Percentiles rank a stretch among this genome's conserved stretches.
These are phyloP conservation scores for Sycobia sp. DNA, from an alignment of 1,140 invertebrate species.

Conservation along the genomic window DNA sequence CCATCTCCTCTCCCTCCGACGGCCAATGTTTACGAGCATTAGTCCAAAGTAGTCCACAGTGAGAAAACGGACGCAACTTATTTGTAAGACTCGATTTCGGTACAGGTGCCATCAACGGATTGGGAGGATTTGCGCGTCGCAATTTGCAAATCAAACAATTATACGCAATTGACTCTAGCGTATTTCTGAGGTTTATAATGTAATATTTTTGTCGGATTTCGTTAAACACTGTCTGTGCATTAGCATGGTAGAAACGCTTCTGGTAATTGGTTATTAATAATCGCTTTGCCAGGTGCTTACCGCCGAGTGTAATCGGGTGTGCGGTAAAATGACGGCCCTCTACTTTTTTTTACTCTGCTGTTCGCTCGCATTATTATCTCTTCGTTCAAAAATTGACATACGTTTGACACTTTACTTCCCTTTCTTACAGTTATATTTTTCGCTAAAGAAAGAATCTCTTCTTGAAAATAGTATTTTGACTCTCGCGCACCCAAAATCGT, in stretches of 20 bases:
- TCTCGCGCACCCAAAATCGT: too few relatives aligned
- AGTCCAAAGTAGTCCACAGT: conserved; percentile 48
- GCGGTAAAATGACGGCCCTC: neutral
- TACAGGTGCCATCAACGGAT: conserved; percentile 18
- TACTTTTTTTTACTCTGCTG: neutral
- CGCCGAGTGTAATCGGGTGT: conserved; percentile 22
- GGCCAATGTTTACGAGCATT: conserved; percentile 37
- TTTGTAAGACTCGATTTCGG: conserved; percentile 17
- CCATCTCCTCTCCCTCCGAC: too few relatives aligned
- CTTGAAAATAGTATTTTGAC: neutral
- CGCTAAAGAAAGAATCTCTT: neutral
- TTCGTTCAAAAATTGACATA: neutral
- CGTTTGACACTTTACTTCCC: neutral
- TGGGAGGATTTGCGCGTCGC: neutral
- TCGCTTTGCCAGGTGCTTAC: neutral
- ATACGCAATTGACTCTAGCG: neutral
- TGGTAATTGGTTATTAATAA: conserved; percentile 35
- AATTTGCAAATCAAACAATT: conserved; percentile 11
- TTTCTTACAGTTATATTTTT: neutral
- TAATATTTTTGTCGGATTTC: conserved; percentile 39
- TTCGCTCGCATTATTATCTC: neutral
- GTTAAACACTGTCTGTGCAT: conserved; percentile 38
- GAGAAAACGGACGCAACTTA: conserved; percentile 39
- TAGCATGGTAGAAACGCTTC: conserved; percentile 26
- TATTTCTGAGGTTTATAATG: conserved; percentile 32